Evolutionary conservation across 2,113 vertebrate genomes (phyloP).

Genomic region (Psettodes erumei): DNA sequence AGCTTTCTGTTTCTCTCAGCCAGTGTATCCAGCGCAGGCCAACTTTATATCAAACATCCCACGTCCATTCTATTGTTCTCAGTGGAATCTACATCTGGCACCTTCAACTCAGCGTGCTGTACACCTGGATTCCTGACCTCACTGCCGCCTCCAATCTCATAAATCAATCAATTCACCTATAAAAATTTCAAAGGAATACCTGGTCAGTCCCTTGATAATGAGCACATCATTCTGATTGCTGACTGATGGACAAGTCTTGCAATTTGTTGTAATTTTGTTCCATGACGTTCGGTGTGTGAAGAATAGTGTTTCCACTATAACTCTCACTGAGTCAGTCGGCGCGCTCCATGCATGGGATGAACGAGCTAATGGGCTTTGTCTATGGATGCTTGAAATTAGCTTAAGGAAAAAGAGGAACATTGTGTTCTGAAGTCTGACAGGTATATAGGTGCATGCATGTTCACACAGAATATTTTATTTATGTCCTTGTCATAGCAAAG

Average conservation of each 20-base stretch:
- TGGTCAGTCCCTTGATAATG: slow-evolving; percentile 21
- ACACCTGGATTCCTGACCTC: slow-evolving; percentile 64
- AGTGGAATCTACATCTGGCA: slow-evolving; percentile 29
- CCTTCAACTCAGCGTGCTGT: slow-evolving; percentile 5
- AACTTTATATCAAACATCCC: slow-evolving; percentile 31
- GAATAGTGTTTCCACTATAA: slow-evolving; percentile 4
- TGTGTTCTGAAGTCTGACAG: slow-evolving; percentile 5
- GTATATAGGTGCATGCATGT: slow-evolving; percentile 6
- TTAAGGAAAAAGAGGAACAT: background rate
- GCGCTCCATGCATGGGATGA: background rate
- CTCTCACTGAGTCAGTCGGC: background rate
- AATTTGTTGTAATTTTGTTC: slow-evolving; percentile 18
- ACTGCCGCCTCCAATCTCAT: slow-evolving; percentile 37
- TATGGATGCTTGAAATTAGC: background rate
- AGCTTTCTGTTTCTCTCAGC: slow-evolving; percentile 22
- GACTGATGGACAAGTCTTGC: slow-evolving; percentile 37
- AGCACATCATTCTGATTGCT: slow-evolving; percentile 22
- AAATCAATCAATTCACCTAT: slow-evolving; percentile 66
- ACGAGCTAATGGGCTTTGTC: background rate
- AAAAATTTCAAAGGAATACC: slow-evolving; percentile 59
- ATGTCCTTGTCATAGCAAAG: background rate
- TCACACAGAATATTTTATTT: slow-evolving; percentile 23
- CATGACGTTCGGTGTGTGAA: no score
- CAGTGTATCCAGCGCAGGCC: slow-evolving; percentile 18
- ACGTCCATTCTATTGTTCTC: slow-evolving; percentile 33